phyloP scores from a whole-genome alignment of 2,797 vertebrate genomes.

The Pyrrhura leucotis region DNA sequence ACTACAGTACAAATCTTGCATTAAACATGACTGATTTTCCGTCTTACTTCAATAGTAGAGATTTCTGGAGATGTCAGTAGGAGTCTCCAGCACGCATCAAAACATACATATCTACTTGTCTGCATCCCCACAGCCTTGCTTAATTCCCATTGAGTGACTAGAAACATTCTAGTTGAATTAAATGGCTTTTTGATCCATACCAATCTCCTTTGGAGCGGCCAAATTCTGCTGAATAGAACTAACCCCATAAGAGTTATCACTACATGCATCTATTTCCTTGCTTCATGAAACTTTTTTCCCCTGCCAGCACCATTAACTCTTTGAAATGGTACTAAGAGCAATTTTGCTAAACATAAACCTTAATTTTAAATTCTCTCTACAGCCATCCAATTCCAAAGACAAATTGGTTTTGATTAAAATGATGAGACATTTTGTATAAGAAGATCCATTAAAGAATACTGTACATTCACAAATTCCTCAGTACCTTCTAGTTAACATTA shows the following conservation, averaged over 20 bases:
- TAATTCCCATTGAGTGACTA: not conserved
- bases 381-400: not conserved
- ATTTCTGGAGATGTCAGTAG: not conserved
- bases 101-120: not conserved
- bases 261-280: not conserved
- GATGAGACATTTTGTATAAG: not conserved
- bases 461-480: not conserved
- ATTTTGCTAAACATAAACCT: not conserved
- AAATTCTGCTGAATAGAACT: not conserved
- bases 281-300: not conserved
- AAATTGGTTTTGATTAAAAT: not conserved
- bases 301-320: not conserved
- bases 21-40: not conserved
- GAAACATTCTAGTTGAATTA: slow-evolving; percentile 18
- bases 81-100: not conserved
- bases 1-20: not conserved
- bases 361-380: not conserved
- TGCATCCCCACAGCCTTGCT: not conserved
- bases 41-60: not conserved
- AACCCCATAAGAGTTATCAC: not conserved
- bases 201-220: not conserved
- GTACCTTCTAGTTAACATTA: not conserved
- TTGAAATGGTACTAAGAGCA: not conserved
- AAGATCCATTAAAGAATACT: not conserved
- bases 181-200: slow-evolving; percentile 27